These are phyloP conservation scores for Acrocephalus scirpaceus DNA, from an alignment of 2,797 vertebrate species.

Conservation along the genomic window DNA sequence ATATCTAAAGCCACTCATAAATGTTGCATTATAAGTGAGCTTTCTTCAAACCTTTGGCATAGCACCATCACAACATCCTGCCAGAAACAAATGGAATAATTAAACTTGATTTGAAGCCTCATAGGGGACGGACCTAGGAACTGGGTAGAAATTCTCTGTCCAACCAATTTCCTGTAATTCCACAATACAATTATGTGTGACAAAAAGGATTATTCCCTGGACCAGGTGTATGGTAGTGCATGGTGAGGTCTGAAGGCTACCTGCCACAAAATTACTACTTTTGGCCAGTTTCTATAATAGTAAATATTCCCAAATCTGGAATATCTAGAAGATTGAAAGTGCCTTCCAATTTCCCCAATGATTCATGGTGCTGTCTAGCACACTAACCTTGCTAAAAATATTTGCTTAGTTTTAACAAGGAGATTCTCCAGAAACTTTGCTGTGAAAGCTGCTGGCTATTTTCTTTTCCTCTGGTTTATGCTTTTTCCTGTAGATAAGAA, in stretches of 20 bases:
- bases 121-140: background rate
- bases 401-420: background rate
- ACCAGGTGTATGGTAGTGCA: accelerated
- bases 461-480: background rate
- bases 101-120: background rate
- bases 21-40: background rate
- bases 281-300: background rate
- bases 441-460: background rate
- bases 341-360: background rate
- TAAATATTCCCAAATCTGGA: background rate
- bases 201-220: background rate
- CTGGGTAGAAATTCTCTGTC: background rate
- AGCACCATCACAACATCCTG: background rate
- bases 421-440: background rate
- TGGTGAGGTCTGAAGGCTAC: background rate
- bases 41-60: background rate
- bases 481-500: background rate
- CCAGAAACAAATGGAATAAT: background rate
- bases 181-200: background rate
- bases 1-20: background rate
- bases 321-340: background rate
- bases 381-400: background rate
- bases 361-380: background rate
- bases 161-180: background rate
- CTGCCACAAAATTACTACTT: background rate